Percentiles rank a stretch among this genome's conserved stretches.
These are phyloP conservation scores for Notothenia coriiceps DNA, from an alignment of 2,113 vertebrate species.

Conservation along the genomic window DNA sequence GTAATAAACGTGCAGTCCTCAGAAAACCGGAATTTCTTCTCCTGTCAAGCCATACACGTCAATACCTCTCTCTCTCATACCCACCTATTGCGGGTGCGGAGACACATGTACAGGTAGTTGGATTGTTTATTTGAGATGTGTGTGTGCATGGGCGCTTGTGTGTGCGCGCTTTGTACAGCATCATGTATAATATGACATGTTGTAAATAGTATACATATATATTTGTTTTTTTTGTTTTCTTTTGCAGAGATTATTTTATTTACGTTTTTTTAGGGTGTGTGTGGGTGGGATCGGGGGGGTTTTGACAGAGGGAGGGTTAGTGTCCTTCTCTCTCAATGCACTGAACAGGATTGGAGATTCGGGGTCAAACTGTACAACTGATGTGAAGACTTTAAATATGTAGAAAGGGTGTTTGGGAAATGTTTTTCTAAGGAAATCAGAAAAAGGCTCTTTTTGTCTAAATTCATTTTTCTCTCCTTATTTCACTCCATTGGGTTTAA, in stretches of 20 bases:
- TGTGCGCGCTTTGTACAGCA: constrained; percentile 71
- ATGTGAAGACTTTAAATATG: constrained; percentile 62
- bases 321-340: constrained; percentile 70
- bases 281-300: constrained; percentile 36
- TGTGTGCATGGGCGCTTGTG: constrained; percentile 36
- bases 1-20: constrained; percentile 48
- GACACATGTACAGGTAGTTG: constrained; percentile 83
- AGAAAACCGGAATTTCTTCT: constrained; percentile 67
- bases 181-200: constrained; percentile 63
- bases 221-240: constrained; percentile 67
- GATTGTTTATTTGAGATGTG: constrained; percentile 72
- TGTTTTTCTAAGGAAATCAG: constrained; percentile 71
- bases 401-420: constrained; percentile 55
- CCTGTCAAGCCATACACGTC: constrained; percentile 97
- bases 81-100: constrained; percentile 89
- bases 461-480: constrained; percentile 26
- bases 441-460: constrained; percentile 67
- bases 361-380: constrained; percentile 61
- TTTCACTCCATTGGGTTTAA: constrained; percentile 47
- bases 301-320: constrained; percentile 45
- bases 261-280: constrained; percentile 62
- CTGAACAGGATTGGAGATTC: constrained; percentile 71
- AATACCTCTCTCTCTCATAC: constrained; percentile 94
- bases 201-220: constrained; percentile 82
- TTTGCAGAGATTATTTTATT: constrained; percentile 79